Conservation (phyloP, 2,113 vertebrate genomes). For the Pedetes capensis region DNA sequence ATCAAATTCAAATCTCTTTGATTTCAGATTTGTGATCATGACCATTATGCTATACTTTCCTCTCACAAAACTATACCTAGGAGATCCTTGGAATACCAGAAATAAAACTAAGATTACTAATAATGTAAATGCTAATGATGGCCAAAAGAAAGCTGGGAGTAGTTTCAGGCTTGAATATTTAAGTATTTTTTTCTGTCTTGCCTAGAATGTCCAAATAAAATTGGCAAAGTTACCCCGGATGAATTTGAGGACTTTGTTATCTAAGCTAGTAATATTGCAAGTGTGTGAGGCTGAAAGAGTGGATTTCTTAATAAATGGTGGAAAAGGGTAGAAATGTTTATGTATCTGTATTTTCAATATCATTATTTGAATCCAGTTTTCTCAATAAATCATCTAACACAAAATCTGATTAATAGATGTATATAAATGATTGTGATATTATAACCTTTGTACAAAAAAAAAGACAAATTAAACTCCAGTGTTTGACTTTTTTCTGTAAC, state of each 20-base stretch:
- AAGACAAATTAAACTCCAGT: not conserved
- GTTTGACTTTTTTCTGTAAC: not conserved
- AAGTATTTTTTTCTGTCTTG: not conserved
- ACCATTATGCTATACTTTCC: not conserved
- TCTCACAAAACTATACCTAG: not conserved
- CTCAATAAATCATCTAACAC: not conserved
- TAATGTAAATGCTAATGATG: not conserved
- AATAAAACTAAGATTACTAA: not conserved
- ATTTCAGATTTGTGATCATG: not conserved
- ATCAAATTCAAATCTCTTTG: not conserved
- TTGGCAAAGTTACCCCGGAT: not conserved
- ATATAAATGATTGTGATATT: not conserved
- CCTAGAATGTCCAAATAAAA: not conserved
- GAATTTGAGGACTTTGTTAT: not conserved
- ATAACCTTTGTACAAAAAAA: not conserved
- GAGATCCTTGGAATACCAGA: not conserved
- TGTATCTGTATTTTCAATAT: not conserved
- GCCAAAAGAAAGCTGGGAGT: not conserved
- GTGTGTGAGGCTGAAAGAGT: not conserved
- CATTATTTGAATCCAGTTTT: not conserved
- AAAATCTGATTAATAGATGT: not conserved
- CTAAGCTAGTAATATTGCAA: not conserved
- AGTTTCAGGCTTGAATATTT: not conserved
- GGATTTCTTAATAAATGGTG: not conserved
- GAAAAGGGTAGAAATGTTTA: not conserved